phyloP scores from a whole-genome alignment of 2,797 vertebrate species.

The Molothrus ater region DNA sequence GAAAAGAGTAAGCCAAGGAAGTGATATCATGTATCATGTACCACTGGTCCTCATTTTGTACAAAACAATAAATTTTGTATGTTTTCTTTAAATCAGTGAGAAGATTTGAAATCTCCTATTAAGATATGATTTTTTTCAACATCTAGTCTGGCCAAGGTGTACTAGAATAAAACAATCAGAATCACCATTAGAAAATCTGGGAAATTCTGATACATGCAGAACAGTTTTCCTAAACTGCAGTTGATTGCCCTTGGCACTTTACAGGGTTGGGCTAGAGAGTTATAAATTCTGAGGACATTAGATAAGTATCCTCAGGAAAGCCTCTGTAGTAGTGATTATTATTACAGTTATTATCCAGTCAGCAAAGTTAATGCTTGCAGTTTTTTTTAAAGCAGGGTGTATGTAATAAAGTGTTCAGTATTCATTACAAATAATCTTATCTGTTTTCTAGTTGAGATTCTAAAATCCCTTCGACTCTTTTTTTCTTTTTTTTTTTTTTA shows the following conservation, averaged over 20 bases:
- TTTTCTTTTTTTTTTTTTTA: background rate
- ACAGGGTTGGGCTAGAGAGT: constrained; percentile 12
- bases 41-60: background rate
- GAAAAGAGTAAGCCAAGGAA: background rate
- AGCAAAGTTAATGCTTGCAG: constrained; percentile 59
- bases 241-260: constrained; percentile 36
- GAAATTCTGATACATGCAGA: background rate
- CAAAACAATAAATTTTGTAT: background rate
- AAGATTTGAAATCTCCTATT: background rate
- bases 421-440: constrained; percentile 71
- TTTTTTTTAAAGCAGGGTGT: constrained; percentile 12
- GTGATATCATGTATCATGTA: background rate
- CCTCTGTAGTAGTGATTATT: constrained; percentile 57
- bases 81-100: background rate
- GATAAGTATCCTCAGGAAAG: constrained; percentile 45
- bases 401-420: constrained; percentile 74
- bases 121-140: background rate
- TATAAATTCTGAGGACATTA: constrained; percentile 50
- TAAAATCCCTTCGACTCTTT: constrained; percentile 53
- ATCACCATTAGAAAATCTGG: background rate
- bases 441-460: constrained; percentile 72
- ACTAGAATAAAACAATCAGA: background rate
- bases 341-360: constrained; percentile 56
- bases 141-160: background rate
- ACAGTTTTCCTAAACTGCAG: background rate